Conservation (phyloP, 2,888 invertebrate species). For the Rhopalosiphum nymphaeae region DNA sequence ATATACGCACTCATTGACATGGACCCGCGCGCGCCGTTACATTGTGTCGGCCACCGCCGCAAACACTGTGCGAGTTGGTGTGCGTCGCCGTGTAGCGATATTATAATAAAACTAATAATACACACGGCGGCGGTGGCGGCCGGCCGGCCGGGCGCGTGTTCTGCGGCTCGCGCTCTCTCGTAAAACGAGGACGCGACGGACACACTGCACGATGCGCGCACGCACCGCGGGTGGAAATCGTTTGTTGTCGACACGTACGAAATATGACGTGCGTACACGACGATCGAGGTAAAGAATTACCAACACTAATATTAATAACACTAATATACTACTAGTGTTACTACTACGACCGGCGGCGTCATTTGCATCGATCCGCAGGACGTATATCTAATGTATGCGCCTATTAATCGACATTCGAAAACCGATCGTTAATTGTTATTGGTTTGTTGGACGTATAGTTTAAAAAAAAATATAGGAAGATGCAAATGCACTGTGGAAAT, state of each 20-base stretch:
- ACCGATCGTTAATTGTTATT: background rate
- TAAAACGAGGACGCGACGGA: constrained; percentile 16
- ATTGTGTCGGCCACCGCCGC: constrained; percentile 36
- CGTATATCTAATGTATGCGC: background rate
- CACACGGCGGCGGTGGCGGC: background rate
- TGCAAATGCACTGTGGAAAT: background rate
- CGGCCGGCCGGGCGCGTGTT: constrained; percentile 8
- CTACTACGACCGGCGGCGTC: background rate
- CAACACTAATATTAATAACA: background rate
- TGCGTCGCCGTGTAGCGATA: background rate
- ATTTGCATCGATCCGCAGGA: background rate
- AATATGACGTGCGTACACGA: background rate
- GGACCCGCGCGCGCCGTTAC: constrained; percentile 40
- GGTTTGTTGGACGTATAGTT: background rate
- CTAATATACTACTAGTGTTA: background rate
- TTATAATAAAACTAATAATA: constrained; percentile 21
- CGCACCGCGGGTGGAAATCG: constrained; percentile 22
- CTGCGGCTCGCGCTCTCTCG: background rate
- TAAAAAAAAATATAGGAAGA: background rate
- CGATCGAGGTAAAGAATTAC: background rate
- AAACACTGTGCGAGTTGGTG: constrained; percentile 19
- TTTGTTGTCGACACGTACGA: constrained; percentile 18
- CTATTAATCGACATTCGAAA: background rate
- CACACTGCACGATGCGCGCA: background rate
- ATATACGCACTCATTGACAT: constrained; percentile 32